Evolutionary conservation across 2,888 invertebrate genomes (phyloP), one percentile per base, ranked within the genome.

Genomic region (Itoplectis maculator): DNA sequence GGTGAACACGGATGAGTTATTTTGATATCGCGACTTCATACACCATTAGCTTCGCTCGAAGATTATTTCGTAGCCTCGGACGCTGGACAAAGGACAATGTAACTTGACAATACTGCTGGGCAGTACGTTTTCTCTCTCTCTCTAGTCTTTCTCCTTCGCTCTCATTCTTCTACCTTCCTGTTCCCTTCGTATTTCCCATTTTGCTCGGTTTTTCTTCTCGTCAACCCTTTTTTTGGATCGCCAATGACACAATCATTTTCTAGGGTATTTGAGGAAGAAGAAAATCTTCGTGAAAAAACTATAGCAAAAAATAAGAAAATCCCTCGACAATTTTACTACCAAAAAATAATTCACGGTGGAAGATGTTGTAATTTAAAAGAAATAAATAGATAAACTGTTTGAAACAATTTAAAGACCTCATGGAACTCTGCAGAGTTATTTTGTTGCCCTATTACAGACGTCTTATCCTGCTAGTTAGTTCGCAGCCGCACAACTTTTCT

Each of bases 1-100:
- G 76, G 35, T 66, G 40, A 35, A 35, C 73, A 73, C 73, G 80
- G 80, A 74, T 80, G 90, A 89, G 88, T 89, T 90, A 90, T 91
- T 91, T 90, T 90, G 90, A 90, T 92, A 92, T 92, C 92, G 88
- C 91, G 87, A 85, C 88, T 92, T 92, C 84, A 92, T 91, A 89
- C 90, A 87, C 92, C 92, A 92, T 92, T 92, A 92, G 89, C 85
- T 88, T 72, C 85, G 86, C 72, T 69, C 78, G 86, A 87, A 88
- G 91, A 92, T 92, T 92, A 91, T 91, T 92, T 91, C 86, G 87
- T 82, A 88, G 85, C 87, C 81, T 79, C 49, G 68, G 68, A 49
- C 79, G 69, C 69, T 74, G 86, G 74, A 78, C 74, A 76, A 81
- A 87, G 89, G 91, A 92, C 91, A 91, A 92, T 91, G 79, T 77